Conservation (phyloP, 2,797 vertebrate genomes). For the Rhadinocentrus ornatus region DNA sequence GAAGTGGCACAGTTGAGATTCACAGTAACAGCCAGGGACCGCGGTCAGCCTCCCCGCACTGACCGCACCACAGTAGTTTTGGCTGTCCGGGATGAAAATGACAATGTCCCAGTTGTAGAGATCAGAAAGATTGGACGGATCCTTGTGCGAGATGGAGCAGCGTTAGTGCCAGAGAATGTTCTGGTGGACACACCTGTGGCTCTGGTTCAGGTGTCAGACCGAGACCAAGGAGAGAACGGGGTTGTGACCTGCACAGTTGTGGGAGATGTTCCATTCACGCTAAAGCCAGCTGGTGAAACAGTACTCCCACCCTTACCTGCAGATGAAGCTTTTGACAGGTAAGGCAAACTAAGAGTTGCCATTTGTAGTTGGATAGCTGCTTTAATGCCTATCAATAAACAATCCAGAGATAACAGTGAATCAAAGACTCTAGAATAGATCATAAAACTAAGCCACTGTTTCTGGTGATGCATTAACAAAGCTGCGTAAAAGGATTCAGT, state of each 20-base stretch:
- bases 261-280: conserved; percentile 96
- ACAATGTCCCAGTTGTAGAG: conserved; percentile 94
- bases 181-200: conserved; percentile 95
- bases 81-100: conserved; percentile 94
- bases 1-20: conserved; percentile 95
- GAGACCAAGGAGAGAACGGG: conserved; percentile 95
- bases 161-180: conserved; percentile 92
- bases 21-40: conserved; percentile 90
- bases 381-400: neutral
- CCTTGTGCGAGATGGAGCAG: conserved; percentile 91
- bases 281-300: conserved; percentile 92
- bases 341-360: conserved; percentile 33
- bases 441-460: neutral
- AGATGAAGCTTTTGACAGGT: conserved; percentile 85
- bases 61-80: conserved; percentile 93
- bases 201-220: conserved; percentile 94
- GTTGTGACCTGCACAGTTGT: conserved; percentile 97
- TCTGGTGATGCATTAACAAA: neutral
- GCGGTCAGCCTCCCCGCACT: conserved; percentile 92
- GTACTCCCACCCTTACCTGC: conserved; percentile 83
- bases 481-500: conserved; percentile 2
- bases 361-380: neutral
- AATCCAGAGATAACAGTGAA: neutral
- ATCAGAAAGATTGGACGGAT: conserved; percentile 97
- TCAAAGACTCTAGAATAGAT: neutral